Evolutionary conservation across 2,797 vertebrate species (phyloP).

Genomic region (Taenioides sp.): DNA sequence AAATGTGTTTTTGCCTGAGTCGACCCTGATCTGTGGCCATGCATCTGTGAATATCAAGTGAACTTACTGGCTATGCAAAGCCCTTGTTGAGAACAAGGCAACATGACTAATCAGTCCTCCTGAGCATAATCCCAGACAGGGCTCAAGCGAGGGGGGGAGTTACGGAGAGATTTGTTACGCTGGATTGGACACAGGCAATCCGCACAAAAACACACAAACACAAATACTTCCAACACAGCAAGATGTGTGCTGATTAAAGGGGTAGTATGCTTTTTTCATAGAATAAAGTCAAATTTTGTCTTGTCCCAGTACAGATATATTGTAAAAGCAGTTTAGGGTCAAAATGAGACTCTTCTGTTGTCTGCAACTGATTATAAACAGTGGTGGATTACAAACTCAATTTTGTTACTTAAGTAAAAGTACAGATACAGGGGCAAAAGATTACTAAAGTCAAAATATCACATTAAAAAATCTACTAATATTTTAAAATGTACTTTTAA

Average conservation of each 20-base stretch:
- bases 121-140: slow-evolving; percentile 37
- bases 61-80: slow-evolving; percentile 33
- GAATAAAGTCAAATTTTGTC: not conserved
- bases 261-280: not conserved
- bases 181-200: slow-evolving; percentile 33
- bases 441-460: too few species aligned
- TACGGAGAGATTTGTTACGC: slow-evolving; percentile 24
- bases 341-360: not conserved
- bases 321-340: not conserved
- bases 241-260: not conserved
- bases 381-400: too few species aligned
- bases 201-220: slow-evolving; percentile 12
- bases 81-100: slow-evolving; percentile 28
- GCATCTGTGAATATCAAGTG: slow-evolving; percentile 19
- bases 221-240: not conserved
- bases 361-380: not conserved
- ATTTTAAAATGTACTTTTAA: too few species aligned
- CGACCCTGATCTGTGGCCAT: not conserved
- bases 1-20: slow-evolving; percentile 13
- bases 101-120: slow-evolving; percentile 50
- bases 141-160: slow-evolving; percentile 24
- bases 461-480: too few species aligned
- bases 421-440: too few species aligned
- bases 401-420: too few species aligned
- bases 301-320: not conserved